Conservation (phyloP, 2,888 invertebrate species). For the Hetaerina titia region DNA sequence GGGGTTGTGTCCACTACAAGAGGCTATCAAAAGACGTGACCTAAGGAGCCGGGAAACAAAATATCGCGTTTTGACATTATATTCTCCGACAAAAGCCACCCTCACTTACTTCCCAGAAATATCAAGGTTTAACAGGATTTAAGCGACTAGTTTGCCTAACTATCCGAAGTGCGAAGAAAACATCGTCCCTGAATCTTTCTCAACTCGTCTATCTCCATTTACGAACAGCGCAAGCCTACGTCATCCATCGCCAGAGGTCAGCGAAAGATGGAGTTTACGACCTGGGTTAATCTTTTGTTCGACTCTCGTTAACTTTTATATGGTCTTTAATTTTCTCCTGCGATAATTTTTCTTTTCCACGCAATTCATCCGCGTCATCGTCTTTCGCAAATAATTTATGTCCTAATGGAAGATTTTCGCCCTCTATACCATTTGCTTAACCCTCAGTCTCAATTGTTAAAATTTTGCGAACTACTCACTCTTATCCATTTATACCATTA, state of each 20-base stretch:
- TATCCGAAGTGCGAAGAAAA: background rate
- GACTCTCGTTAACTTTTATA: constrained; percentile 26
- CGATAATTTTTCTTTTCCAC: background rate
- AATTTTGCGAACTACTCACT: no score
- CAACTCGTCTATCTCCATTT: constrained; percentile 12
- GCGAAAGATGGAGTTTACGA: background rate
- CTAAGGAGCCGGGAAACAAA: no score
- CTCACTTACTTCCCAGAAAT: background rate
- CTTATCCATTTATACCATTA: no score
- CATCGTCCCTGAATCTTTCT: background rate
- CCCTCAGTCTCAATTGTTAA: background rate
- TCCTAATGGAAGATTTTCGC: background rate
- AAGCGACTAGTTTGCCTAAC: background rate
- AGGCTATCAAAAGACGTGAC: no score
- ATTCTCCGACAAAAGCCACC: no score
- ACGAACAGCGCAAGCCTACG: background rate
- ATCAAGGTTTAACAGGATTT: background rate
- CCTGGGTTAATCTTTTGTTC: constrained; percentile 20
- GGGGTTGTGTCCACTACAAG: no score
- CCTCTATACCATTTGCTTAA: background rate
- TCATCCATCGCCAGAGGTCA: background rate
- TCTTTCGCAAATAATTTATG: background rate
- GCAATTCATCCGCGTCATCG: background rate
- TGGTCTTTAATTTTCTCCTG: background rate
- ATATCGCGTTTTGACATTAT: no score